Evolutionary conservation across 2,113 vertebrate genomes (phyloP), one percentile per base, ranked within the genome.

Genomic region (Platycercus adscitus): DNA sequence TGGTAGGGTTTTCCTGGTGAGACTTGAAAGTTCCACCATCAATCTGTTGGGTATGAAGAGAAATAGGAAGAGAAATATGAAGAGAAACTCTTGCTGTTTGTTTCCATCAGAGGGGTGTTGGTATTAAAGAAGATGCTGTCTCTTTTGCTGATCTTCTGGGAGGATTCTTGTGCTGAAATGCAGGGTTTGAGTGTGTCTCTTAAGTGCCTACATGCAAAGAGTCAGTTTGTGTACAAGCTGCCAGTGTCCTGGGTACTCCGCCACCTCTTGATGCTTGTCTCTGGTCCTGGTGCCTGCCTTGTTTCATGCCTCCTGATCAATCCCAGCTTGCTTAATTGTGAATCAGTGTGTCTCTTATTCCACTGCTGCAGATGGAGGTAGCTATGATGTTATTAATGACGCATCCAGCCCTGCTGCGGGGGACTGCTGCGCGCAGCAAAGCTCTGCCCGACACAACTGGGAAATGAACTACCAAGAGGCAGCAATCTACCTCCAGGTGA

Each of bases 381-480:
- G 98, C 97, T 98, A 98, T 33, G 91, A 97, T 4, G 49, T 97
- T 63, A 93, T 96, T 9, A 98, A 98, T 25, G 98, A 97, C 4
- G 88, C 97, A 50, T 97, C 98, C 91, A 98, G 97, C 70, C 98
- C 98, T 4, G 98, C 98, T 12, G 96, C 97, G 10, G 98, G 98
- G 61, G 98, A 98, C 29, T 91, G 98, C 94, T 97, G 97, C 3
- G 52, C 92, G 28, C 98, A 98, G 81, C 97, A 97, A 83, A 97
- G 96, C 87, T 98, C 98, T 44, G 85, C 98, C 29, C 96, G 91
- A 10, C 98, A 99, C 94, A 98, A 98, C 97, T 99, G 99, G 99
- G 99, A 99, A 83, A 99, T 99, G 98, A 99, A 99, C 95, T 99
- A 99, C 94, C 99, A 99, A 95, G 99, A 99, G 97, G 99, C 99